Evolutionary conservation across 2,888 invertebrate genomes (phyloP), one percentile per base, ranked within the genome.

Genomic region (Synanthedon myopaeformis): DNA sequence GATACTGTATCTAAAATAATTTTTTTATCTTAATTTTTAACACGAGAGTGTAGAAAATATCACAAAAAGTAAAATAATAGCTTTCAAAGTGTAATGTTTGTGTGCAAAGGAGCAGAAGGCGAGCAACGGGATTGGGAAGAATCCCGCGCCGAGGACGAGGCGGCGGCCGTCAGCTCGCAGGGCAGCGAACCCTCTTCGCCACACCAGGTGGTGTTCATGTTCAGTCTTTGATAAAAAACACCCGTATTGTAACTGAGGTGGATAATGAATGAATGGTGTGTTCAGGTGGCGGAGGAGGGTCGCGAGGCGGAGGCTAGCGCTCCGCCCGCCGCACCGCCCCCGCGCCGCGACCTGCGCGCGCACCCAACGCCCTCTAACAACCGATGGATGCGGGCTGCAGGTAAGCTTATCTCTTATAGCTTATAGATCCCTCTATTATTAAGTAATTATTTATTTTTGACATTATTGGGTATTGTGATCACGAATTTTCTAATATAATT

Each of bases 261-360:
- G 23, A 23, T 23, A 23, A 23, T 0, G 35, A 35, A 0, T 35
- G 35, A 35, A 35, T 10, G 28, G 13, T 45, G n/a, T 45, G 14
- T 45, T n/a, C 67, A 82, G 79, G 68, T 80, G 54, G 70, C 77
- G 10, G 94, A 94, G 72, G 94, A 94, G 70, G 94, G 93, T 3
- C 91, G 94, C 52, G 94, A 94, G 79, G 94, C 94, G 2, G 94
- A 94, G 76, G 94, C 94, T 2, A 91, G 91, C 58, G 82, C 81
- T 57, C 74, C 79, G 55, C 53, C 70, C 59, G 76, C 62, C 51
- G 53, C 74, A 71, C 50, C 62, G 51, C 69, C 56, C 69, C 80
- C 55, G 55, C 64, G 57, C 54, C 66, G 57, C 64, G 63, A 64
- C 64, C 73, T 60, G 69, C 85, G 61, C 77, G 82, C 66, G 49